Evolutionary conservation across 2,797 vertebrate genomes (phyloP), one percentile per base, ranked within the genome.

Genomic region (Muscicapa comitata): DNA sequence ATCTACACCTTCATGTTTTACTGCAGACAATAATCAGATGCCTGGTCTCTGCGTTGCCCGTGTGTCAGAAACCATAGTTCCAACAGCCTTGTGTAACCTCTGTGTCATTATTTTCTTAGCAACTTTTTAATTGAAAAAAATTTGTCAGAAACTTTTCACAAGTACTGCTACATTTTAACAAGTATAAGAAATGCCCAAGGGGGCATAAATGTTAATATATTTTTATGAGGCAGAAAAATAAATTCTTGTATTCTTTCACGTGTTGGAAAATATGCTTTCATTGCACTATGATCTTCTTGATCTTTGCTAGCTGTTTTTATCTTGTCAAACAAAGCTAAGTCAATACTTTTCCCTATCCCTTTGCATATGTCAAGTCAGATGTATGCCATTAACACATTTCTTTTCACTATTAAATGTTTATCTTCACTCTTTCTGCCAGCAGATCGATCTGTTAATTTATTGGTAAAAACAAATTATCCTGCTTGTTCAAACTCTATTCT

Each of bases 401-500:
- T 89, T 91, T 91, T 71, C 65, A 58, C 65, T 53, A 37, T 85
- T 86, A 89, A 81, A 82, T 70, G 71, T 92, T 96, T 92, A 63
- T 85, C 61, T 54, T 79, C 29, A 24, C 51, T 55, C 74, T 74
- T 94, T 87, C 80, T 95, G 55, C 68, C 40, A 87, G 76, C 28
- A 55, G 72, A 75, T 92, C 10, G 6, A 55, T 93, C 59, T 75
- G 51, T 84, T 89, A 92, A 47, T 54, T 82, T 93, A 77, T 61
- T 90, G 65, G 89, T 90, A 74, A 88, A 94, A 95, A n/a, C 42
- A 86, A 88, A 88, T 93, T 92, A 80, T 70, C 59, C 31, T 85
- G 29, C 75, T 94, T 73, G 55, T 90, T 94, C 45, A 87, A 92
- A 76, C 59, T 72, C 37, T 53, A 74, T 88, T 77, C 38, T 67